A percentile compares a stretch with the other conserved stretches of the same genome.
Conservation (phyloP, 2,888 invertebrate species). For the Trachelus iudaicus region DNA sequence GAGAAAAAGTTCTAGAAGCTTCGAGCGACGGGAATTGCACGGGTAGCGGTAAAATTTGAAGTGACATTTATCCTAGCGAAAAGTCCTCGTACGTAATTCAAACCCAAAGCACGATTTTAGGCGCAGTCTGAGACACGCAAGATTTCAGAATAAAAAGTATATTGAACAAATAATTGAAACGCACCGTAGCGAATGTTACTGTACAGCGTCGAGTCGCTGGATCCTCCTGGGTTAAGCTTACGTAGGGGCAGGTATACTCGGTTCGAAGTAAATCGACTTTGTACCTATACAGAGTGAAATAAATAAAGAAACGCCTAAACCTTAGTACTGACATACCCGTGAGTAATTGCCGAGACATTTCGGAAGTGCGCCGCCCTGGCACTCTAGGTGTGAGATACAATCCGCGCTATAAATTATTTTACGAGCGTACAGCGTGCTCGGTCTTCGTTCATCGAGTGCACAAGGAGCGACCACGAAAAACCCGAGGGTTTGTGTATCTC, state of each 20-base stretch:
- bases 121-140: too few relatives aligned
- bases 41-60: too few relatives aligned
- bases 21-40: too few relatives aligned
- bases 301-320: background rate
- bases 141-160: too few relatives aligned
- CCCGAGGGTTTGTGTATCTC: background rate
- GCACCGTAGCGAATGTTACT: too few relatives aligned
- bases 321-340: background rate
- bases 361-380: conserved; percentile 14
- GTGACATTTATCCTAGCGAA: too few relatives aligned
- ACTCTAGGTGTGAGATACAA: conserved; percentile 22
- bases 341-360: conserved; percentile 16
- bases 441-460: background rate
- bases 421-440: conserved; percentile 7
- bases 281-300: background rate
- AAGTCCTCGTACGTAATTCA: too few relatives aligned
- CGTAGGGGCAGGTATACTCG: background rate
- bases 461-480: background rate
- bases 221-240: too few relatives aligned
- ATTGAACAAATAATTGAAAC: too few relatives aligned
- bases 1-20: too few relatives aligned
- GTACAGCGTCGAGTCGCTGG: too few relatives aligned
- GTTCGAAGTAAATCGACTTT: background rate
- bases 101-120: too few relatives aligned
- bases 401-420: conserved; percentile 19